Percentiles rank a stretch among this genome's conserved stretches.
phyloP scores from a whole-genome alignment of 2,797 vertebrate genomes.

The Halcyon leucocephala region DNA sequence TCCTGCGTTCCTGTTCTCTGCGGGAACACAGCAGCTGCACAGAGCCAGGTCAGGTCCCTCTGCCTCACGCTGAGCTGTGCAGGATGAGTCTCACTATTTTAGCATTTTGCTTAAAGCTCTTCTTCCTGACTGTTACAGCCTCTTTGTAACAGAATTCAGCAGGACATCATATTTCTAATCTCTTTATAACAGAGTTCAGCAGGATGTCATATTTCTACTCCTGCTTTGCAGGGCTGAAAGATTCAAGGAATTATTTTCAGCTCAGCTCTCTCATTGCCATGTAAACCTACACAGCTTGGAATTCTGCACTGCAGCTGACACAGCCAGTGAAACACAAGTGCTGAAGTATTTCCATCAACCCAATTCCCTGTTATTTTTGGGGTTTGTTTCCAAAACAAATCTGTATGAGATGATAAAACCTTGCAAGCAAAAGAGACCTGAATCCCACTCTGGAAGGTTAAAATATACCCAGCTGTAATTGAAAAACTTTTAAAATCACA shows the following conservation, averaged over 20 bases:
- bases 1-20: not conserved
- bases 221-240: not conserved
- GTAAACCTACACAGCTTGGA: not conserved
- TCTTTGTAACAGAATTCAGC: not conserved
- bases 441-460: not conserved
- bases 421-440: not conserved
- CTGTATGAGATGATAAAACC: not conserved
- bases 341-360: not conserved
- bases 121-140: not conserved
- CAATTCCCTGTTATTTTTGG: not conserved
- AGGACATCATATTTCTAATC: not conserved
- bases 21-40: not conserved
- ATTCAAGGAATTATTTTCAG: conserved; percentile 4
- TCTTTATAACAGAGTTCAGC: not conserved
- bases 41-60: not conserved
- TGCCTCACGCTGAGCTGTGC: not conserved
- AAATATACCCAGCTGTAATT: not conserved
- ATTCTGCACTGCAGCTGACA: not conserved
- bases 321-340: not conserved
- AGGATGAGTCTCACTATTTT: not conserved
- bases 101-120: not conserved
- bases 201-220: not conserved
- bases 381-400: not conserved
- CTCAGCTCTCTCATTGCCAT: not conserved
- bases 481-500: not conserved